phyloP scores from a whole-genome alignment of 2,888 invertebrate species.

The Drosophila nigritarsus region DNA sequence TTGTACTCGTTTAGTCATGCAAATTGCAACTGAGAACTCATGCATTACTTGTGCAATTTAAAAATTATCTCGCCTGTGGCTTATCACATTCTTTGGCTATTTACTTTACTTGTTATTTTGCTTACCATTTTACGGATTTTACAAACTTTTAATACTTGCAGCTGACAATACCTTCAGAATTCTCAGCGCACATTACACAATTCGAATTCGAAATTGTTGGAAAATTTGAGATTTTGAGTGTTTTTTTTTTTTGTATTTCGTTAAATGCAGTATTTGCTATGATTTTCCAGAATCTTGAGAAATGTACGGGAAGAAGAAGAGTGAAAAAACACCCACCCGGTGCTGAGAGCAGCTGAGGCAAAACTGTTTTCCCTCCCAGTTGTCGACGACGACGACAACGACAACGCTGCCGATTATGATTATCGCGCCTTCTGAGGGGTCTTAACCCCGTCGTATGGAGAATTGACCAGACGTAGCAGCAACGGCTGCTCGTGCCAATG shows the following conservation, averaged over 20 bases:
- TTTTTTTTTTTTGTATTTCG: not conserved
- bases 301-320: not conserved
- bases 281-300: not conserved
- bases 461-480: slow-evolving; percentile 54
- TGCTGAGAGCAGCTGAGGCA: slow-evolving; percentile 11
- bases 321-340: slow-evolving; percentile 4
- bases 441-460: slow-evolving; percentile 77
- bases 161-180: not conserved
- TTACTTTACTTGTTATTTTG: not conserved
- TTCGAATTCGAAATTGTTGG: too few relatives aligned
- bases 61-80: not conserved
- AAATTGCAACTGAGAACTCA: not conserved
- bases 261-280: not conserved
- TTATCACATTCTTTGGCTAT: not conserved
- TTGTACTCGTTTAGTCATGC: not conserved
- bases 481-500: slow-evolving; percentile 45
- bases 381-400: slow-evolving; percentile 22
- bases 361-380: slow-evolving; percentile 30
- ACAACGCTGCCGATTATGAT: slow-evolving; percentile 73
- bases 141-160: not conserved
- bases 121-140: not conserved
- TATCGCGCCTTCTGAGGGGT: slow-evolving; percentile 81
- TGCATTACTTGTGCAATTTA: not conserved
- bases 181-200: slow-evolving; percentile 2
- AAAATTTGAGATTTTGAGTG: not conserved